phyloP scores from a whole-genome alignment of 1,140 invertebrate species.

The Leguminivora glycinivorella region DNA sequence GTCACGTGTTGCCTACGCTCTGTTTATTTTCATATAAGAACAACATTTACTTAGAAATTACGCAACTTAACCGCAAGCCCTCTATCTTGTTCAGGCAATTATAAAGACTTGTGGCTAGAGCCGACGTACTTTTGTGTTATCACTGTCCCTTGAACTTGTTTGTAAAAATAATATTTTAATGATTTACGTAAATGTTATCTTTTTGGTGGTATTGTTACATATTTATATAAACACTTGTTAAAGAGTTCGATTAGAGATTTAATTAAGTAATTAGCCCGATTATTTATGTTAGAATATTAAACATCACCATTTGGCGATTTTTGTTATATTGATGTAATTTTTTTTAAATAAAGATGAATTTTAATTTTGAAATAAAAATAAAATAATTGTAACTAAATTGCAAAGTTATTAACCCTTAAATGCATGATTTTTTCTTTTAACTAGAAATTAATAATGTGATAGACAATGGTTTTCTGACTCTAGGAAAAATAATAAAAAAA shows the following conservation, averaged over 20 bases:
- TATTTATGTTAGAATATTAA: too few species aligned
- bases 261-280: neutral
- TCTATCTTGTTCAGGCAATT: slow-evolving; percentile 19
- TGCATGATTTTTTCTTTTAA: too few species aligned
- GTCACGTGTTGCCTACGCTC: slow-evolving; percentile 7
- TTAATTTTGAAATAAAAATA: too few species aligned
- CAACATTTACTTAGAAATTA: slow-evolving; percentile 21
- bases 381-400: too few species aligned
- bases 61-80: neutral
- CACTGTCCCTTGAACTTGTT: slow-evolving; percentile 25
- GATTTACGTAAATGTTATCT: slow-evolving; percentile 19
- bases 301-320: too few species aligned
- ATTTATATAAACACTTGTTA: slow-evolving; percentile 1
- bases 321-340: too few species aligned
- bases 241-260: neutral
- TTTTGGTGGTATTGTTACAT: slow-evolving; percentile 3
- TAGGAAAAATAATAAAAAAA: too few species aligned
- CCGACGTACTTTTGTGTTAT: neutral
- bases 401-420: too few species aligned
- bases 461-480: too few species aligned
- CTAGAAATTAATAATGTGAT: too few species aligned
- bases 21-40: slow-evolving; percentile 23
- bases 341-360: too few species aligned
- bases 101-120: slow-evolving; percentile 5
- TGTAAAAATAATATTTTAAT: slow-evolving; percentile 1